Base-by-base conservation (phyloP, 2,113 vertebrate species). In the Aspidoscelis tigris region DNA sequence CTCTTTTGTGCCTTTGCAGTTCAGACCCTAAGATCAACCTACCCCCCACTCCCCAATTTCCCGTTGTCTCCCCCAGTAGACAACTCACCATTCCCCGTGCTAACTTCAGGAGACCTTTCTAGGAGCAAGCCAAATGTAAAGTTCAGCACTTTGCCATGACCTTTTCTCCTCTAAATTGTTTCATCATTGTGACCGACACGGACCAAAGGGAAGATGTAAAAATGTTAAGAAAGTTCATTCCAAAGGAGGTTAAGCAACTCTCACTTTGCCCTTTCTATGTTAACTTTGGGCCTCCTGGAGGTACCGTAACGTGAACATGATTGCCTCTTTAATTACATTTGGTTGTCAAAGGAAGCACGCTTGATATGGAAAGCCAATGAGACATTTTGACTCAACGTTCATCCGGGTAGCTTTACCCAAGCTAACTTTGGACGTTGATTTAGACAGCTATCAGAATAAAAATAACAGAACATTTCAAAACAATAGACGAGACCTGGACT, bases 91-190 rank as follows among this genome's bases (percentile, higher is more conserved):
- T 90, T 94, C 90, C 90, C 85, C 83, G 18, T 90, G 84, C 89
- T 88, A 61, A 90, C 2, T 0, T 90, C 83, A 86, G 86, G 87
- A 85, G 90, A 83, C 26, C 88, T 94, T 86, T 91, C 89, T 83
- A 88, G 90, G 84, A 43, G 80, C 78, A 83, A 87, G 86, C 82
- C 87, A 85, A 90, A 82, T 74, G 80, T 55, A 93, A 88, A 92
- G 89, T 94, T 93, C 92, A 90, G 53, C 84, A 82, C 82, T 92
- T 89, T 93, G 84, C 90, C 2, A 0, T 92, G 94, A 94, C 90
- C 94, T 93, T 92, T 93, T 88, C 89, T 94, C 93, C 90, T 92
- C 91, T 93, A 92, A 95, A 95, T 93, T 92, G 88, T 88, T 94
- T 92, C 93, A 93, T 89, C 92, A 88, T 92, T 92, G 92, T 89